These are phyloP conservation scores for Pasiphila rectangulata DNA, from an alignment of 2,888 invertebrate species.

Conservation along the genomic window DNA sequence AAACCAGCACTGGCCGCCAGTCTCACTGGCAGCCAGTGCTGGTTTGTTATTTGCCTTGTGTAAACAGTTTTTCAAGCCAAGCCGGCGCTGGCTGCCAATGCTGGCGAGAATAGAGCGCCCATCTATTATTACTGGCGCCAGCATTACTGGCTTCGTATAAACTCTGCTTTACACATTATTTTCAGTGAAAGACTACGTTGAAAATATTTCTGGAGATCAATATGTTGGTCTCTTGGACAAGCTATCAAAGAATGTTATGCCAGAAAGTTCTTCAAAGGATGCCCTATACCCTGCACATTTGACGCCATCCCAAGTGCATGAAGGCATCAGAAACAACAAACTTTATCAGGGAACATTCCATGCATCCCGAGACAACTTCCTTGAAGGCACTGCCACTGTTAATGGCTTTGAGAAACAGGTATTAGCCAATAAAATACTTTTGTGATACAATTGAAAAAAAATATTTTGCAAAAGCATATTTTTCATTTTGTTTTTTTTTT, in stretches of 20 bases:
- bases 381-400: constrained; percentile 93
- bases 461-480: too few species aligned
- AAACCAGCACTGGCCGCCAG: too few species aligned
- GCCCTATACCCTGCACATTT: constrained; percentile 93
- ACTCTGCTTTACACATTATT: too few species aligned
- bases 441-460: background rate
- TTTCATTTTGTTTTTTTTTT: too few species aligned
- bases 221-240: constrained; percentile 89
- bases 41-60: too few species aligned
- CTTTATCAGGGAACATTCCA: constrained; percentile 90
- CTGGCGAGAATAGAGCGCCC: too few species aligned
- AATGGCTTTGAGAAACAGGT: constrained; percentile 88
- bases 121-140: too few species aligned
- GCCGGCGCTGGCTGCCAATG: too few species aligned
- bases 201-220: constrained; percentile 81
- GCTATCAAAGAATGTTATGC: constrained; percentile 85
- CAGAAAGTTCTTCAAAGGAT: constrained; percentile 80
- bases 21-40: too few species aligned
- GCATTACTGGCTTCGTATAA: too few species aligned
- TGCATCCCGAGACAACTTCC: constrained; percentile 95
- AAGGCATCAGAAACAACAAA: constrained; percentile 88
- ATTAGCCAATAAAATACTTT: background rate
- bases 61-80: too few species aligned
- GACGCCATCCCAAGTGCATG: constrained; percentile 87
- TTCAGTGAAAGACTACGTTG: constrained; percentile 88